Evolutionary conservation across 2,797 vertebrate species (phyloP), one percentile per base, ranked within the genome.

Genomic region (Chrysocyon brachyurus): DNA sequence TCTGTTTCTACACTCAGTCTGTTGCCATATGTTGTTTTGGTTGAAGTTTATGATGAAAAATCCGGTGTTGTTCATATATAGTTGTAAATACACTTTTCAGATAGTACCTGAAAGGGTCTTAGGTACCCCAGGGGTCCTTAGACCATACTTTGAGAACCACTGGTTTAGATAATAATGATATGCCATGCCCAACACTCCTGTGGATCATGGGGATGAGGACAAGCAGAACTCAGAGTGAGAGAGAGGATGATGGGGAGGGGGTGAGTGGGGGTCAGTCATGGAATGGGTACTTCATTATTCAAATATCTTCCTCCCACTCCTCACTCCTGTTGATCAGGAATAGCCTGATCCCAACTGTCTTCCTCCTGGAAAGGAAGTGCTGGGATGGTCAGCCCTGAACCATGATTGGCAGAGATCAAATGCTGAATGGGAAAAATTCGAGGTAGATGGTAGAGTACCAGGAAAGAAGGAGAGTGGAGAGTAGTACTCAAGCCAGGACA

Each of bases 21-120:
- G 63, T 28, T 66, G 40, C 36, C 2, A 75, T 63, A 3, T 9
- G 4, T 14, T 83, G 26, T 64, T 63, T 40, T 26, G 4, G 26
- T 64, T 85, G 56, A 95, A 36, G 28, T 22, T 91, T 78, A 70
- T 33, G 46, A 88, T 49, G 17, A 86, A 82, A 82, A 95, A 78
- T 46, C 52, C 63, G 3, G 6, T 46, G 5, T 64, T 21, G 2
- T 7, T 24, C 40, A 78, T 5, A 90, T 2, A 21, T 6, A 79
- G 6, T 1, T 72, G 17, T 19, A n/a, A 2, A 33, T 88, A 52
- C 54, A 68, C 83, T 90, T 82, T 94, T 83, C 91, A 78, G 9
- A 33, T 12, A 66, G 81, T 6, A 15, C 31, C 56, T 85, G 49
- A 59, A 64, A 79, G 8, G 54, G 28, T 59, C 17, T 56, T 31